Evolutionary conservation across 2,888 invertebrate genomes (phyloP), one percentile per base, ranked within the genome.

Genomic region (Anoncus sp.): DNA sequence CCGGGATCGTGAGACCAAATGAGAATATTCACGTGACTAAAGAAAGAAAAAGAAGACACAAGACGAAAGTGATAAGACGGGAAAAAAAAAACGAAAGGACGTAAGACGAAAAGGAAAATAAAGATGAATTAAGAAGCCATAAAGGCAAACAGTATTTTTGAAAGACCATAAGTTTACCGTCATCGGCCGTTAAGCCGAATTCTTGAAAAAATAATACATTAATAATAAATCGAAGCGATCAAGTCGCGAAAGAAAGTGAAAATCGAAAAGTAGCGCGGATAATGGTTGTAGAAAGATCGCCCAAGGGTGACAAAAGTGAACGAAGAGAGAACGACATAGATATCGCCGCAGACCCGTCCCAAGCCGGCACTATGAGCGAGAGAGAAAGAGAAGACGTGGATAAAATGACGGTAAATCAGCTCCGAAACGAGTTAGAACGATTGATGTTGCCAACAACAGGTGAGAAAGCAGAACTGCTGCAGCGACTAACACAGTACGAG

Each of bases 1-100:
- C 65, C 55, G 65, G 51, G 65, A 65, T 51, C 35, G 49, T 10
- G 49, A 49, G 49, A 38, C 10, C 16, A n/a, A 65, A 35, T 14
- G 27, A 4, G 62, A 67, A 55, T 9, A 51, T 76, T 18, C 72
- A 69, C 18, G 72, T 18, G 79, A 67, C 16, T 55, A 62, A 47
- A 14, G 14, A 24, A 51, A 51, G 12, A 18, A 18, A 38, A 35
- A 3, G 35, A 10, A 20, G 9, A 18, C 49, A 7, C 6, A 10
- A 20, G 35, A 57, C 7, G 4, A 14, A 51, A 24, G 24, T 10
- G 31, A 14, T 2, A n/a, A 27, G 24, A 31, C 9, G 9, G 24
- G 14, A 1, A 2, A 3, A 6, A 35, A 49, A 49, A 10, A 20
- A 49, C 18, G 49, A 49, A 20, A 49, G 16, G 49, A 18, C 20